phyloP scores from a whole-genome alignment of 2,113 vertebrate genomes.

The Rattus norvegicus region DNA sequence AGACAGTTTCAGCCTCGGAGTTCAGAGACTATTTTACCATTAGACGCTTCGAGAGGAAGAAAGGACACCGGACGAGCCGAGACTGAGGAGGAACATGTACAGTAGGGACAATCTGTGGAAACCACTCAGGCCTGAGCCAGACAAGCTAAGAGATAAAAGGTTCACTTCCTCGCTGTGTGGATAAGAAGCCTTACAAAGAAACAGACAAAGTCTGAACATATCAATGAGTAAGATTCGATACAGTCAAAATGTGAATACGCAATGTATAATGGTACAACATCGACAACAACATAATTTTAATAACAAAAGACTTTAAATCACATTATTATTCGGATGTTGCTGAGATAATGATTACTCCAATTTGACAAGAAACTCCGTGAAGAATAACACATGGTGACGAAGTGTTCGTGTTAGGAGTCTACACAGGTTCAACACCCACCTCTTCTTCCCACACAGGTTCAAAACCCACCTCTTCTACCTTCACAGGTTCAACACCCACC shows the following conservation, averaged over 20 bases:
- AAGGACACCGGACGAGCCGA: not conserved
- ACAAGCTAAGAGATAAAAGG: not conserved
- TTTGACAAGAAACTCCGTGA: not conserved
- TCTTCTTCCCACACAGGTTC: not conserved
- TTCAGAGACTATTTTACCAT: not conserved
- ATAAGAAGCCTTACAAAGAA: not conserved
- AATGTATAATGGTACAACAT: not conserved
- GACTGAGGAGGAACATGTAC: not conserved
- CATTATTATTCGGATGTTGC: not conserved
- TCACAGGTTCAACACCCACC: not conserved
- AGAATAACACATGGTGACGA: not conserved
- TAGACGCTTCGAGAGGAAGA: not conserved
- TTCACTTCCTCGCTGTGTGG: not conserved
- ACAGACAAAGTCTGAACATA: not conserved
- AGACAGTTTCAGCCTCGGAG: not conserved
- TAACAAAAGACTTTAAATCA: not conserved
- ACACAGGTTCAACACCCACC: not conserved
- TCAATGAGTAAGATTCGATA: not conserved
- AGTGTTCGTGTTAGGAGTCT: not conserved
- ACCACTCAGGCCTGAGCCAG: not conserved
- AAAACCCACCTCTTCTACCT: not conserved
- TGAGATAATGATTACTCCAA: conserved; percentile 1
- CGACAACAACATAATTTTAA: not conserved
- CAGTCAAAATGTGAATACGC: not conserved
- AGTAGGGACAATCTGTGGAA: not conserved